Conservation (phyloP, 1,140 invertebrate genomes). For the Orius laevigatus region DNA sequence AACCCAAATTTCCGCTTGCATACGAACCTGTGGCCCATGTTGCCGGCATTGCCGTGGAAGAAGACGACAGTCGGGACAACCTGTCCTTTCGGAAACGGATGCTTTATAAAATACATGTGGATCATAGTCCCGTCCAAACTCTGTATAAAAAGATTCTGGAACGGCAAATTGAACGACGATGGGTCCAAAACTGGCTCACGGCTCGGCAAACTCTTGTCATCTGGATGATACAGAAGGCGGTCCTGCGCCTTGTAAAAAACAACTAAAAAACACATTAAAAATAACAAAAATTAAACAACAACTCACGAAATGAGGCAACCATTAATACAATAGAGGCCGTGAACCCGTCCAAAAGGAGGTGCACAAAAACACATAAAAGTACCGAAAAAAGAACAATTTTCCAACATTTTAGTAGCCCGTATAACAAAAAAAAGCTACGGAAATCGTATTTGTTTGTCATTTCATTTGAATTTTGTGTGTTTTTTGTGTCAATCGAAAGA, state of each 20-base stretch:
- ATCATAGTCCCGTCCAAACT: slow-evolving; percentile 65
- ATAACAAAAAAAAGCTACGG: too few relatives aligned
- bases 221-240: slow-evolving; percentile 72
- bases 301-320: too few relatives aligned
- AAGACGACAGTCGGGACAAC: slow-evolving; percentile 64
- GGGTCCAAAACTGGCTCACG: slow-evolving; percentile 72
- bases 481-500: too few relatives aligned
- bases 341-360: too few relatives aligned
- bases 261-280: slow-evolving; percentile 33
- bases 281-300: too few relatives aligned
- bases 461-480: too few relatives aligned
- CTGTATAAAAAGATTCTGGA: slow-evolving; percentile 62
- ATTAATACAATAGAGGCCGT: too few relatives aligned
- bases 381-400: too few relatives aligned
- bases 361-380: too few relatives aligned
- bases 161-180: slow-evolving; percentile 63
- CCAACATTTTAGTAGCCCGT: too few relatives aligned
- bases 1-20: too few relatives aligned
- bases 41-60: slow-evolving; percentile 92
- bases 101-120: slow-evolving; percentile 75
- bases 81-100: slow-evolving; percentile 42
- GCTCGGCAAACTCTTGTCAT: slow-evolving; percentile 63
- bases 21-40: slow-evolving; percentile 73
- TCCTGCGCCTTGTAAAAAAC: slow-evolving; percentile 75
- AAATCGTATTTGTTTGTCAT: too few relatives aligned